Percentiles rank a stretch among this genome's conserved stretches.
Conservation (phyloP, 1,140 invertebrate genomes). For the Paralvinella palmiformis region DNA sequence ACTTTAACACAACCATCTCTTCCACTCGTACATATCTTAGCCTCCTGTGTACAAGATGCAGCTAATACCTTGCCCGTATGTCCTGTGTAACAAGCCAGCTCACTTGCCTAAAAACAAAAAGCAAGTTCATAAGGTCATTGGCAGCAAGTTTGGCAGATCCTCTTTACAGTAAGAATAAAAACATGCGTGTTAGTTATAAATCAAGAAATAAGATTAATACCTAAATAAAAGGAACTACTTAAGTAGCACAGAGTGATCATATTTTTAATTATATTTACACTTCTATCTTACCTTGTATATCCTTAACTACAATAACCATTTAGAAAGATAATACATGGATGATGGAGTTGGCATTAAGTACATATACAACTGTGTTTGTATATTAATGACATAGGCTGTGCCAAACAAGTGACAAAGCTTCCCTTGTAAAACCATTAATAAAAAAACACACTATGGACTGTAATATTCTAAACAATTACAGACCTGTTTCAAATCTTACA, state of each 20-base stretch:
- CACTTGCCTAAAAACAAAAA: slow-evolving; percentile 30
- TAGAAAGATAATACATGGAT: neutral
- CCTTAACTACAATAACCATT: neutral
- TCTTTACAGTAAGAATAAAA: slow-evolving; percentile 9
- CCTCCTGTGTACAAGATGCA: slow-evolving; percentile 26
- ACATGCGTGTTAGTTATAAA: slow-evolving; percentile 2
- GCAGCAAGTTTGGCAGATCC: neutral
- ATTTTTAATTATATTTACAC: too few relatives aligned
- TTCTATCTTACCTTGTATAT: too few relatives aligned
- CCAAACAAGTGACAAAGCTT: too few relatives aligned
- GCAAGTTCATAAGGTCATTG: slow-evolving; percentile 1
- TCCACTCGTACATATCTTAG: slow-evolving; percentile 32
- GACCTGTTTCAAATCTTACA: too few relatives aligned
- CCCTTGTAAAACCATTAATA: too few relatives aligned
- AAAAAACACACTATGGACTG: too few relatives aligned
- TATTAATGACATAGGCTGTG: neutral
- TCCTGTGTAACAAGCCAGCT: slow-evolving; percentile 33
- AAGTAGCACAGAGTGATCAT: too few relatives aligned
- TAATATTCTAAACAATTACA: too few relatives aligned
- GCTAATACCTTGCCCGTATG: slow-evolving; percentile 38
- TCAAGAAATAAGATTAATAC: neutral
- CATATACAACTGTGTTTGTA: neutral
- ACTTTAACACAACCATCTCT: slow-evolving; percentile 33
- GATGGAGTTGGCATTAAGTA: too few relatives aligned
- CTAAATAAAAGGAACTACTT: too few relatives aligned